A percentile compares a stretch with the other conserved stretches of the same genome.
Evolutionary conservation across 53 echinoderm and acorn worm genomes (phyloP).

Genomic region (Paracentrotus lividus): DNA sequence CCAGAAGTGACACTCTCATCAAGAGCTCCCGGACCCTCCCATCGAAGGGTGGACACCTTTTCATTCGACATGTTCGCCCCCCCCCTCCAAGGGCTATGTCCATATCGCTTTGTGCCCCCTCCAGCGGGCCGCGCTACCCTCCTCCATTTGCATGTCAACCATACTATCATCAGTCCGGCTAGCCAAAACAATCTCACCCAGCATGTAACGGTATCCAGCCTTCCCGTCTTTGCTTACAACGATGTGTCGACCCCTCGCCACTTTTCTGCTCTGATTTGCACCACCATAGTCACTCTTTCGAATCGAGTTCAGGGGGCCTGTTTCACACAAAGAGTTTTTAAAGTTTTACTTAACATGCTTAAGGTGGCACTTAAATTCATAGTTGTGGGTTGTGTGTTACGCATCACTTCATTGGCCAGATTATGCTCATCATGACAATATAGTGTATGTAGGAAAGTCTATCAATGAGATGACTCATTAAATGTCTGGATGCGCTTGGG

Average conservation of each 20-base stretch:
- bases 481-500: too few species aligned
- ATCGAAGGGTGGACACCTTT: background rate
- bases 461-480: too few species aligned
- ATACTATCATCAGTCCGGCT: constrained; percentile 20
- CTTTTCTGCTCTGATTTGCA: constrained; percentile 41
- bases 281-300: too few species aligned
- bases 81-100: constrained; percentile 31
- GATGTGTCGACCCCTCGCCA: constrained; percentile 42
- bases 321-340: too few species aligned
- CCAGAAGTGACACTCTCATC: too few species aligned
- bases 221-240: background rate
- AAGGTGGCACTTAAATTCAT: too few species aligned
- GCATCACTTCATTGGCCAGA: too few species aligned
- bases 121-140: constrained; percentile 56
- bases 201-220: constrained; percentile 46
- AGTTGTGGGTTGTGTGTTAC: too few species aligned
- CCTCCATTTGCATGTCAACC: constrained; percentile 68
- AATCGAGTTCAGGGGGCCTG: too few species aligned
- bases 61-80: background rate
- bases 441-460: too few species aligned
- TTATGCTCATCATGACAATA: too few species aligned
- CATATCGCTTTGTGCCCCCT: constrained; percentile 28
- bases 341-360: too few species aligned
- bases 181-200: constrained; percentile 54
- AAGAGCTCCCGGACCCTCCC: background rate